These are phyloP conservation scores for Cydia strobilella DNA, from an alignment of 1,140 invertebrate species.

Conservation along the genomic window DNA sequence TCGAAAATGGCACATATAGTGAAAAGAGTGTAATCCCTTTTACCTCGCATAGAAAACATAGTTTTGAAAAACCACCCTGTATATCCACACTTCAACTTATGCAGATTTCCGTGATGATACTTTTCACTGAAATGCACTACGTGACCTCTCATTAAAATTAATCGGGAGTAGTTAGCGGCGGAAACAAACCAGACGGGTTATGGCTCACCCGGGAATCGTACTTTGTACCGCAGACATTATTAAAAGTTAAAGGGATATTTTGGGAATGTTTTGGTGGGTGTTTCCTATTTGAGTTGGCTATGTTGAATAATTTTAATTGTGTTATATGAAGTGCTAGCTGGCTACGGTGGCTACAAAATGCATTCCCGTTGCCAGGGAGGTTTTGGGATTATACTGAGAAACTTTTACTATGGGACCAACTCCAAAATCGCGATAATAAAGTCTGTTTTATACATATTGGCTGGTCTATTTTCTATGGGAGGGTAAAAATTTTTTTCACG, in stretches of 20 bases:
- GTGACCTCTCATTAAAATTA: slow-evolving; percentile 6
- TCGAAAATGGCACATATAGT: no score
- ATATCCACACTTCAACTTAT: not conserved
- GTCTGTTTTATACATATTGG: no score
- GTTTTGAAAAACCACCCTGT: not conserved
- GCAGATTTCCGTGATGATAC: slow-evolving; percentile 11
- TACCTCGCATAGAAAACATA: no score
- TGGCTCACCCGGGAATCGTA: slow-evolving; percentile 1
- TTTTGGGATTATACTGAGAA: no score
- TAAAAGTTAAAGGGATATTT: not conserved
- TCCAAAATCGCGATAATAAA: no score
- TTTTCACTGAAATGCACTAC: not conserved
- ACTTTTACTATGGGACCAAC: no score
- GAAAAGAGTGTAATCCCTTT: no score
- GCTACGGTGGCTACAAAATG: no score
- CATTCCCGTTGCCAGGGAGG: no score
- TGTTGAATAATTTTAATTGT: not conserved
- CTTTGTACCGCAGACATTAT: slow-evolving; percentile 17
- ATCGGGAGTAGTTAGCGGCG: not conserved
- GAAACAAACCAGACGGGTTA: slow-evolving; percentile 8
- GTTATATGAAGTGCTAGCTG: no score
- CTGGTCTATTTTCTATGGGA: no score
- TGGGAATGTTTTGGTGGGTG: not conserved
- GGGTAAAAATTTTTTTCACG: no score
- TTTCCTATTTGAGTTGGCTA: not conserved